Evolutionary conservation across 2,888 invertebrate species (phyloP).

Genomic region (Leptopilina drosophilae): DNA sequence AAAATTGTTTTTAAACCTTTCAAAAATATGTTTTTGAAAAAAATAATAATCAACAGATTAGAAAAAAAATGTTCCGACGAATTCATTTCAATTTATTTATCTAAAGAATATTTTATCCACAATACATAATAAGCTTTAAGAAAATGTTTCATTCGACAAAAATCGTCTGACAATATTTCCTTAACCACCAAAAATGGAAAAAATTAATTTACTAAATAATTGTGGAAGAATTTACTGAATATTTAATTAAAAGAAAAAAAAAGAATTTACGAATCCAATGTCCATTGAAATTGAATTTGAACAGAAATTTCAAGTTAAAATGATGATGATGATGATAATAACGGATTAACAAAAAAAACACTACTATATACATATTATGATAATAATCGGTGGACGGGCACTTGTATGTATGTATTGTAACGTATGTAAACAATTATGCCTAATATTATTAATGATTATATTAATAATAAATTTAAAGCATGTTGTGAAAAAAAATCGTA

Average conservation of each 20-base stretch:
- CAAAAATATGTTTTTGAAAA: too few species aligned
- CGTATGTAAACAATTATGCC: conserved; percentile 72
- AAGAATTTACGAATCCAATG: not conserved
- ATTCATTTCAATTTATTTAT: too few species aligned
- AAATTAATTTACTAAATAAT: too few species aligned
- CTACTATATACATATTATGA: too few species aligned
- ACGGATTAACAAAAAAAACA: conserved; percentile 22
- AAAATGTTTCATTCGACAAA: too few species aligned
- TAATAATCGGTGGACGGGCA: conserved; percentile 63
- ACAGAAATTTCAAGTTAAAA: conserved; percentile 17
- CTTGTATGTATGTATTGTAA: conserved; percentile 74
- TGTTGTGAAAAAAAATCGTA: conserved; percentile 41
- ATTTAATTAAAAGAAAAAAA: not conserved
- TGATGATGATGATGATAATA: not conserved
- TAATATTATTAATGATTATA: conserved; percentile 69
- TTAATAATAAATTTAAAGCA: conserved; percentile 58
- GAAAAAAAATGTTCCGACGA: not conserved
- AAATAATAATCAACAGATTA: not conserved
- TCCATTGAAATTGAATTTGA: conserved; percentile 26
- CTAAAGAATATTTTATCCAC: not conserved
- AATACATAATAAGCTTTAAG: too few species aligned
- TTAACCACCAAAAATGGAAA: too few species aligned
- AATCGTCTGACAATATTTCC: too few species aligned
- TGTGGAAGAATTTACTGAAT: too few species aligned
- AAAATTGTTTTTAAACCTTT: too few species aligned